Evolutionary conservation across 2,797 vertebrate species (phyloP).

Genomic region (Hydrocynus forskahlii): DNA sequence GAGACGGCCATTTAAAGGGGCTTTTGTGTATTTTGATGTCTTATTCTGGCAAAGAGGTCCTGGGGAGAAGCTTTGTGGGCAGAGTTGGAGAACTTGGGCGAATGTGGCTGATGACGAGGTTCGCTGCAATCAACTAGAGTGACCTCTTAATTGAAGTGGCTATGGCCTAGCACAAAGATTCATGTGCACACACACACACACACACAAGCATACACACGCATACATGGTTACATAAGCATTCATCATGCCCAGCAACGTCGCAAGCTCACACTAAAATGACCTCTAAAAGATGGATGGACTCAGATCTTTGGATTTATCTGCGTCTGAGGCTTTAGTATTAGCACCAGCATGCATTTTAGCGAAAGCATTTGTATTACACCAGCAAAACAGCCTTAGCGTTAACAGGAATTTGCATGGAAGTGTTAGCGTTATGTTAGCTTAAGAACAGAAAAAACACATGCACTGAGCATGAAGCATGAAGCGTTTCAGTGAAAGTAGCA

Average conservation of each 20-base stretch:
- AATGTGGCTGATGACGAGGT: slow-evolving; percentile 15
- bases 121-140: slow-evolving; percentile 32
- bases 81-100: slow-evolving; percentile 12
- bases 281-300: slow-evolving; percentile 15
- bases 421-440: not conserved
- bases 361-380: too few relatives aligned
- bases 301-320: not conserved
- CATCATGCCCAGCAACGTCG: not conserved
- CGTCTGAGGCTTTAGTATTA: not conserved
- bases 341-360: not conserved
- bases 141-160: slow-evolving; percentile 43
- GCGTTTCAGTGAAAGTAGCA: too few relatives aligned
- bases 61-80: slow-evolving; percentile 23
- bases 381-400: too few relatives aligned
- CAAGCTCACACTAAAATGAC: slow-evolving; percentile 12
- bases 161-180: slow-evolving; percentile 11
- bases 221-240: slow-evolving; percentile 20
- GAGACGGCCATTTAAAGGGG: slow-evolving; percentile 32
- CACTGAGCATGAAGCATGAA: not conserved
- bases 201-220: not conserved
- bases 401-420: not conserved
- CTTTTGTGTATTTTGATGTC: slow-evolving; percentile 56
- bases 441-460: not conserved
- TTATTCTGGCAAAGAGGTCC: slow-evolving; percentile 28
- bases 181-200: not conserved